Evolutionary conservation across 2,888 invertebrate species (phyloP), one percentile per base, ranked within the genome.

Genomic region (Petrolisthes manimaculis): DNA sequence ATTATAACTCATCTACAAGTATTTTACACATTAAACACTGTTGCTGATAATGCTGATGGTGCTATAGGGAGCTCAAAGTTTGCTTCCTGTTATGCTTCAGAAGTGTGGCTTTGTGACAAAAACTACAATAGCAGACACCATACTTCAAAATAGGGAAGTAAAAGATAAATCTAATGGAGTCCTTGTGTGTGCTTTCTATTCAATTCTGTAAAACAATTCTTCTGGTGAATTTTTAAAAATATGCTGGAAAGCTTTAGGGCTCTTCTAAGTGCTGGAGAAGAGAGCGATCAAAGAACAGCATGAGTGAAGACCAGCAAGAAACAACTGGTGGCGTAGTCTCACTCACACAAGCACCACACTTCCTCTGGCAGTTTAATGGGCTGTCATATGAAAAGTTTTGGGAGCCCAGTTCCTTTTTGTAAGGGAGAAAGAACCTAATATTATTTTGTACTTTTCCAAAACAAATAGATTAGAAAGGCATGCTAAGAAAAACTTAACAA

Each of bases 371-470:
- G 88, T 88, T 84, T 84, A 18, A 61, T 74, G 86, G 88, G 79
- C 88, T 86, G 18, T 79, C 84, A 51, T 80, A 88, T 71, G 74
- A 80, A 83, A 88, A 84, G 81, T 80, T 84, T 84, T 77, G 69
- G 61, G 51, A 88, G 88, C 88, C 88, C 88, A 67, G 51, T 6
- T 71, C 14, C 21, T 71, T 81, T 84, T 88, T 84, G 61, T 79
- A 80, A 80, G 84, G 84, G 84, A 84, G 81, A 88, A 88, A 89
- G 86, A 89, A 89, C 89, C 89, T 89, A 89, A 82, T 89, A 89
- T 89, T 89, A 89, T 89, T 89, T 89, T 89, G 89, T 89, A 89
- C 89, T 89, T 83, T 89, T 80, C 78, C 82, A 89, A 89, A 85
- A 89, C 89, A 89, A 85, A 89, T 77, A 85, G 89, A 83, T 83